These are phyloP conservation scores for Trypoxylon attenuatum DNA, from an alignment of 2,888 invertebrate species.

Conservation along the genomic window DNA sequence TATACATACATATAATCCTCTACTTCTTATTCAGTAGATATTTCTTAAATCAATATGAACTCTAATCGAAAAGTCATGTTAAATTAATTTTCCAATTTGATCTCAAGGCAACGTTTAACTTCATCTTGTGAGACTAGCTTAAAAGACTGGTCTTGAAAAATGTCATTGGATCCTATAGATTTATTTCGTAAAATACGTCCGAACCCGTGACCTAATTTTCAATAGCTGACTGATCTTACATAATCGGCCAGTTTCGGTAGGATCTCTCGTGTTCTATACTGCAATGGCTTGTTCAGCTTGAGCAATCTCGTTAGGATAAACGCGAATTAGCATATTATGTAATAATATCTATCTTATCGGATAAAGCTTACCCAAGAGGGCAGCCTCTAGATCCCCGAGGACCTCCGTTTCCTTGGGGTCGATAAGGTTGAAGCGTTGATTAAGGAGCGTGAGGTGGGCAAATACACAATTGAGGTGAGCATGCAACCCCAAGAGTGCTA, in stretches of 20 bases:
- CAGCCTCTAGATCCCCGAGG: constrained; percentile 92
- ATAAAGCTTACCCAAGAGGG: constrained; percentile 76
- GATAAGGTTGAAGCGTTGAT: constrained; percentile 91
- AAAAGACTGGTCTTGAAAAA: too few species aligned
- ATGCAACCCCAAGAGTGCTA: constrained; percentile 94
- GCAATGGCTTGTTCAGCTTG: constrained; percentile 8
- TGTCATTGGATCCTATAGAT: too few species aligned
- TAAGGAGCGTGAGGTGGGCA: constrained; percentile 93
- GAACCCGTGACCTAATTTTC: neutral
- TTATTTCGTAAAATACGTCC: too few species aligned
- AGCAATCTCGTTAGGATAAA: constrained; percentile 15
- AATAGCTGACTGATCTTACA: constrained; percentile 1
- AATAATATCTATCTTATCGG: constrained; percentile 22
- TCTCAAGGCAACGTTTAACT: too few species aligned
- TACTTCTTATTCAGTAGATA: too few species aligned
- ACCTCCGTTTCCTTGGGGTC: constrained; percentile 98
- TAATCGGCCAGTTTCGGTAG: constrained; percentile 17
- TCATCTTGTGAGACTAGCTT: too few species aligned
- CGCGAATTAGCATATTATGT: constrained; percentile 5
- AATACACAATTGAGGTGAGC: constrained; percentile 98
- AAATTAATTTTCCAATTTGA: too few species aligned
- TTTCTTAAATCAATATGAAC: too few species aligned
- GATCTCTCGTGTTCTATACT: neutral
- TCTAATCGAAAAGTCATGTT: too few species aligned
- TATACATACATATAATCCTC: neutral